Evolutionary conservation across 2,888 invertebrate genomes (phyloP).

Genomic region (Calameuta filiformis): DNA sequence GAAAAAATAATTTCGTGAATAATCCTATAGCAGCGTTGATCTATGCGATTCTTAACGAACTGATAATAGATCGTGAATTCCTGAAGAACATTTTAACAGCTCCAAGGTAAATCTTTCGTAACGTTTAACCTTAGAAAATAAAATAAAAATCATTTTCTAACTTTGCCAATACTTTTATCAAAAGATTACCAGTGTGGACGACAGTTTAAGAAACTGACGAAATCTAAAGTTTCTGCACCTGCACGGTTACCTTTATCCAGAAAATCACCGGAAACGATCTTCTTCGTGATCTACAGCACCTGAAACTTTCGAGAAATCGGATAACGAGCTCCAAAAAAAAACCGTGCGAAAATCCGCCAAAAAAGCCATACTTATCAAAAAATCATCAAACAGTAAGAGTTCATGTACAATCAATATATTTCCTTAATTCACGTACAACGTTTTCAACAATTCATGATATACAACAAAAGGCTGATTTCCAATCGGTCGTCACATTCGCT

Average conservation of each 20-base stretch:
- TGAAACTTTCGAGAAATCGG: slow-evolving; percentile 27
- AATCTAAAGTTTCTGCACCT: slow-evolving; percentile 16
- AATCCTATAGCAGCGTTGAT: background rate
- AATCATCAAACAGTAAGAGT: background rate
- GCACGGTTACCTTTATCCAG: slow-evolving; percentile 25
- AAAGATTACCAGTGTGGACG: background rate
- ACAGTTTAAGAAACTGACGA: background rate
- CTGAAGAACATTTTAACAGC: background rate
- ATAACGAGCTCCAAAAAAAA: slow-evolving; percentile 22
- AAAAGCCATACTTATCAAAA: background rate
- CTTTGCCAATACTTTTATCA: background rate
- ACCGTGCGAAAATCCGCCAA: background rate
- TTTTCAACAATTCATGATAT: background rate
- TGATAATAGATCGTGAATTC: background rate
- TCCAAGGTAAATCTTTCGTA: background rate
- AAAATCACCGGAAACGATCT: slow-evolving; percentile 24
- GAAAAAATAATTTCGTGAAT: background rate
- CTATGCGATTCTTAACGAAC: background rate
- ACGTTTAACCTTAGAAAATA: background rate
- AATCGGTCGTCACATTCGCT: too few species aligned
- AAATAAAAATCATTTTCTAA: background rate
- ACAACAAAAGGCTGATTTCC: too few species aligned
- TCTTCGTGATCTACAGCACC: slow-evolving; percentile 26
- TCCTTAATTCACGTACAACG: background rate
- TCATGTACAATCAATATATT: too few species aligned